Percentiles rank a stretch among this genome's conserved stretches.
Conservation (phyloP, 2,888 invertebrate genomes). For the Deroplatys truncata region DNA sequence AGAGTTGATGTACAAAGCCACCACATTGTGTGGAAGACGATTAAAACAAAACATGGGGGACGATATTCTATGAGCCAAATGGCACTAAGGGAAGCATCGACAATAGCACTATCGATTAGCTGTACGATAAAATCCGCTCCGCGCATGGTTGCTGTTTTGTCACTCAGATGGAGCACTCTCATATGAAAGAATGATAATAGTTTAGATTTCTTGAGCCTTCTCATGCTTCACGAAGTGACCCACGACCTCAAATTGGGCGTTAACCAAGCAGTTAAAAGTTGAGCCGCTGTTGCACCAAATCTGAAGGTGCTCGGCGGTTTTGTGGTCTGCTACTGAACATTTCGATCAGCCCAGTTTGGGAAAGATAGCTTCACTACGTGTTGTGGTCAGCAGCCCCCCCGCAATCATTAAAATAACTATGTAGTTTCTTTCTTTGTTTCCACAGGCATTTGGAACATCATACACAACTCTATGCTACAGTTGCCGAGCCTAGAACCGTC, state of each 20-base stretch:
- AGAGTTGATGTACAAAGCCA: too few relatives aligned
- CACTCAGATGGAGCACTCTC: neutral
- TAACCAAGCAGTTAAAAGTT: neutral
- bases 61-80: neutral
- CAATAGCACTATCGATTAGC: neutral
- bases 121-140: neutral
- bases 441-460: too few relatives aligned
- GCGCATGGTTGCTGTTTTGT: neutral
- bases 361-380: neutral
- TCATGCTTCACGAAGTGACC: neutral
- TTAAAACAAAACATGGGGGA: neutral
- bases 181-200: neutral
- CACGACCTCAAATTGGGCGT: neutral
- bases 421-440: neutral
- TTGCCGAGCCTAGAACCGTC: too few relatives aligned
- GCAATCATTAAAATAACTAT: neutral
- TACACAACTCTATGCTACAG: too few relatives aligned
- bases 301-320: neutral
- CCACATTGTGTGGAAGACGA: neutral
- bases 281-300: neutral
- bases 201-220: neutral
- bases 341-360: neutral
- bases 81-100: neutral
- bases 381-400: neutral
- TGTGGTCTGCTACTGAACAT: slow-evolving; percentile 13